Conservation (phyloP, 35 echinoderm and acorn worm genomes). For the Lytechinus pictus region DNA sequence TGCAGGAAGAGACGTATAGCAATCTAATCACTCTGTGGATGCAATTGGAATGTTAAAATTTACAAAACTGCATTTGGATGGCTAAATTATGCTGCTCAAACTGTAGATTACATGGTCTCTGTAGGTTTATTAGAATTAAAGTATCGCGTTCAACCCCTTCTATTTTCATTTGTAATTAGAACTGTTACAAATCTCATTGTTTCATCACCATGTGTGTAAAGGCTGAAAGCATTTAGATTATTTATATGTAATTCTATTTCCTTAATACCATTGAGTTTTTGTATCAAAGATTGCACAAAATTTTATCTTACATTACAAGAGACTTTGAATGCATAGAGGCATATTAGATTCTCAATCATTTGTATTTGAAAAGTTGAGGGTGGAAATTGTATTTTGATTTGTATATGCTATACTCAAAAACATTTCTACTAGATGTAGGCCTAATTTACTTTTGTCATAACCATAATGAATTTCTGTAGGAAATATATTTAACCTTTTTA, state of each 20-base stretch:
- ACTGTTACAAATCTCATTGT: not conserved
- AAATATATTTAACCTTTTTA: no score
- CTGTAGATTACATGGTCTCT: not conserved
- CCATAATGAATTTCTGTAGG: no score
- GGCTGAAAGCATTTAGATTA: not conserved
- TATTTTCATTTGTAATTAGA: not conserved
- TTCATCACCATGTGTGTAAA: not conserved
- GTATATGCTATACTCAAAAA: no score
- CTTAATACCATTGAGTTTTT: no score
- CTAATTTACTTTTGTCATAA: no score
- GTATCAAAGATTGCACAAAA: no score
- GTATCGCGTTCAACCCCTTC: not conserved
- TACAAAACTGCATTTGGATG: not conserved
- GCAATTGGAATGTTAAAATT: not conserved
- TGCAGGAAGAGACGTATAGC: not conserved
- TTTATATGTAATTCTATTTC: not conserved
- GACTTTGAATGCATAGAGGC: no score
- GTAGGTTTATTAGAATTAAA: not conserved
- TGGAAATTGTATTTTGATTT: no score
- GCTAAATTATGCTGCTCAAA: not conserved
- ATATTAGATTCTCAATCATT: no score
- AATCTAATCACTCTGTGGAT: not conserved
- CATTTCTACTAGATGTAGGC: no score
- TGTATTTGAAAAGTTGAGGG: no score
- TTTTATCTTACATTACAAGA: no score